A percentile compares a stretch with the other conserved stretches of the same genome.
Conservation (phyloP, 2,113 vertebrate genomes). For the Zosterops lateralis region DNA sequence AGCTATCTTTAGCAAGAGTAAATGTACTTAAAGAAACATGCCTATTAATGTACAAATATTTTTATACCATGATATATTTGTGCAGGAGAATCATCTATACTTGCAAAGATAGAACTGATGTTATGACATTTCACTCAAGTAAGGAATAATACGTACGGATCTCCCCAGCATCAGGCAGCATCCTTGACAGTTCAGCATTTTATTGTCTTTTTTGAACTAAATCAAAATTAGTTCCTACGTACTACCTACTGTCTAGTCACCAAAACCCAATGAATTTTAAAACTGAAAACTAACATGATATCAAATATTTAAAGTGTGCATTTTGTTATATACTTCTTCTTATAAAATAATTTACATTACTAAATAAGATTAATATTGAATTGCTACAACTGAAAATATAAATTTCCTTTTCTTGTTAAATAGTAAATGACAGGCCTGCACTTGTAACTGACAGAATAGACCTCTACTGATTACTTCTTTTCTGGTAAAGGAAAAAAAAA, state of each 20-base stretch:
- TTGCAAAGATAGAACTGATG: neutral
- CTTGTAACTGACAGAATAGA: neutral
- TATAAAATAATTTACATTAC: neutral
- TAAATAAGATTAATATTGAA: neutral
- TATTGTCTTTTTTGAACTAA: neutral
- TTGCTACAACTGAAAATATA: neutral
- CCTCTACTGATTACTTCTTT: neutral
- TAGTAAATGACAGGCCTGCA: neutral
- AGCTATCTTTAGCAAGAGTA: neutral
- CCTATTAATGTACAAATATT: neutral
- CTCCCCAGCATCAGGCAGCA: neutral
- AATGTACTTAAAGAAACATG: neutral
- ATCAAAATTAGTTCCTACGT: neutral
- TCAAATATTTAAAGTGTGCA: neutral
- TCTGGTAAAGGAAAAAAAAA: neutral
- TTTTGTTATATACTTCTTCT: neutral
- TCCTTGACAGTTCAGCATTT: neutral
- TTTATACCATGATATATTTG: neutral
- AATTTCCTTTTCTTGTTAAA: neutral
- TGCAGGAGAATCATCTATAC: neutral
- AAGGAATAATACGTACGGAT: neutral
- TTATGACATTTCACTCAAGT: neutral
- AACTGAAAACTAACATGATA: neutral
- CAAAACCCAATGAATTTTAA: neutral
- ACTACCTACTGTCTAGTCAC: neutral